Conservation (phyloP, 2,797 vertebrate species). For the Peromyscus attwateri region DNA sequence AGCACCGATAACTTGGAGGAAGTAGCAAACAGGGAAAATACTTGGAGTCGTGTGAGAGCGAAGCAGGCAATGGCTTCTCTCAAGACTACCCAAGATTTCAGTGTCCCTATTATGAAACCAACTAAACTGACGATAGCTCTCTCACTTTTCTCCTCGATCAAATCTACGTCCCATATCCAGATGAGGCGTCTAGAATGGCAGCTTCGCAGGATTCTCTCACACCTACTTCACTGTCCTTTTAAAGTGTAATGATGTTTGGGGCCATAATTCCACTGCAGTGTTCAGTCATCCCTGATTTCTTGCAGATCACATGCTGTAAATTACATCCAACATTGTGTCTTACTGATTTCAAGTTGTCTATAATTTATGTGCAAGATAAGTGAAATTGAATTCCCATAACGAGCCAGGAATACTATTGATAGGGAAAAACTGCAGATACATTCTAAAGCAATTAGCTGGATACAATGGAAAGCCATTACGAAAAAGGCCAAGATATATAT, state of each 20-base stretch:
- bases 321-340: not conserved
- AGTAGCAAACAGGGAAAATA: not conserved
- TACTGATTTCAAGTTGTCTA: constrained; percentile 56
- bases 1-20: not conserved
- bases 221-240: not conserved
- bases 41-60: not conserved
- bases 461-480: constrained; percentile 59
- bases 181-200: not conserved
- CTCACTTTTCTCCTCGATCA: not conserved
- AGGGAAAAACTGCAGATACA: constrained; percentile 48
- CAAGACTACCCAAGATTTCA: not conserved
- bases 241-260: not conserved
- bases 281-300: not conserved
- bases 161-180: not conserved
- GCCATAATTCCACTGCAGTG: not conserved
- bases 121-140: not conserved
- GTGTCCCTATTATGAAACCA: constrained; percentile 13
- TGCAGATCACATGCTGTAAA: not conserved
- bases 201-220: not conserved
- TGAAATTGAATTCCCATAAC: constrained; percentile 57
- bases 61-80: not conserved
- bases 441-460: constrained; percentile 59
- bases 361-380: constrained; percentile 73
- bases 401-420: constrained; percentile 43
- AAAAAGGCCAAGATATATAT: constrained; percentile 62